Base-by-base conservation (phyloP, 2,113 vertebrate species). In the Silurus meridionalis region DNA sequence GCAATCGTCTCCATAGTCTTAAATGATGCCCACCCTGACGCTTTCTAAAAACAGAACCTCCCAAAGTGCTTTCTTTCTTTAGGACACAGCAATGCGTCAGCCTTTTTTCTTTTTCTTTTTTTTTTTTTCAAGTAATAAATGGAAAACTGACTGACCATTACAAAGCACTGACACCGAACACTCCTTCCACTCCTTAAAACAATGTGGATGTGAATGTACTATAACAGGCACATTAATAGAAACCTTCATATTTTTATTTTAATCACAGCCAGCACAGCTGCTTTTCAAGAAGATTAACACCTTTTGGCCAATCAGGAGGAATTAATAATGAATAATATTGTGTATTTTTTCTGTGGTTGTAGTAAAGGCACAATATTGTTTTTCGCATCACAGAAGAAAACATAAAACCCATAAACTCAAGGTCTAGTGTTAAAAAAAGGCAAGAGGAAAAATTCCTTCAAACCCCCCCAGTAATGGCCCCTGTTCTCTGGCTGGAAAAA, bases 401-500 rank as follows among this genome's bases (percentile, higher is more conserved):
- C 48, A 25, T 8, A 28, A 52, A 66, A 11, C 61, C 25, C 58
- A 52, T 61, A 64, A 81, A 64, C 48, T 1, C 19, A 80, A 79
- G 15, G 53, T 28, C 55, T 8, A 15, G 53, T 69, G 37, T 86
- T 74, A 28, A 53, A 67, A 64, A 79, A 78, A 52, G 77, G 28
- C 25, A 46, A 72, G 75, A 28, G 72, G 80, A 83, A 77, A 77
- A 58, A 66, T 67, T 87, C 52, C 72, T 67, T 46, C 8, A 25
- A 57, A 67, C 13, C 80, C 53, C 48, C 85, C 58, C 17, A 46
- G 8, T 71, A 74, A 84, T 74, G 83, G 83, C 69, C 83, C 53
- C 53, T 71, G 17, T 83, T 75, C 46, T 55, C 86, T 77, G 77
- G 28, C 19, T 48, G 37, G 37, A 37, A 37, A 58, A 85, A 84